Evolutionary conservation across 2,113 vertebrate genomes (phyloP).

Genomic region (Thomomys bottae): DNA sequence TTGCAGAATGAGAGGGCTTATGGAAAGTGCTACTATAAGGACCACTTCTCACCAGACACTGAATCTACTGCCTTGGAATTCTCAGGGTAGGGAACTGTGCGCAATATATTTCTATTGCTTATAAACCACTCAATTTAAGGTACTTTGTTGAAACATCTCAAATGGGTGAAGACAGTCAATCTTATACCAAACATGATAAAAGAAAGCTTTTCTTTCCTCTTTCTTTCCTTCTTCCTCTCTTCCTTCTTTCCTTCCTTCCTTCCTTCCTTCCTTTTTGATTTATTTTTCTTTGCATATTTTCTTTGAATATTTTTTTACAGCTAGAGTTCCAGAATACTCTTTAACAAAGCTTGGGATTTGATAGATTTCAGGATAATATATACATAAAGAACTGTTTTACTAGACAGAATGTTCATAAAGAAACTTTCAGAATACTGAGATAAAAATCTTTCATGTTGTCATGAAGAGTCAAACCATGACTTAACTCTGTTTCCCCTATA

Average conservation of each 20-base stretch:
- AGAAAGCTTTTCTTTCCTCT: neutral
- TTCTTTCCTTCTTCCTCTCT: too few relatives aligned
- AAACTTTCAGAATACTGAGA: conserved; percentile 44
- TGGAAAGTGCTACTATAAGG: too few relatives aligned
- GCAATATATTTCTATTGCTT: neutral
- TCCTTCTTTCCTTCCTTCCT: too few relatives aligned
- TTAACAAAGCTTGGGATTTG: neutral
- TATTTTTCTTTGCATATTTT: neutral
- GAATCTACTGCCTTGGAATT: neutral
- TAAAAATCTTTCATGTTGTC: conserved; percentile 34
- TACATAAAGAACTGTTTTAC: neutral
- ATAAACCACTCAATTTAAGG: neutral
- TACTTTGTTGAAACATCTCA: neutral
- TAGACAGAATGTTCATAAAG: neutral
- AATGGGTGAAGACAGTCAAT: neutral
- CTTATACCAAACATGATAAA: neutral
- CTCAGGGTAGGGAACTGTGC: neutral
- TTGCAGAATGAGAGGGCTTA: neutral
- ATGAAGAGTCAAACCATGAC: neutral
- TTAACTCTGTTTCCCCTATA: neutral
- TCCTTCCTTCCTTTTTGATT: neutral
- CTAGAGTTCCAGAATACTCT: neutral
- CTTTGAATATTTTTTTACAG: neutral
- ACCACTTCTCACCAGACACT: neutral
- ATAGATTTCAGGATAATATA: neutral